A percentile compares a stretch with the other conserved stretches of the same genome.
These are phyloP conservation scores for Leptinotarsa rubiginosa DNA, from an alignment of 2,888 invertebrate genomes.

Conservation along the genomic window DNA sequence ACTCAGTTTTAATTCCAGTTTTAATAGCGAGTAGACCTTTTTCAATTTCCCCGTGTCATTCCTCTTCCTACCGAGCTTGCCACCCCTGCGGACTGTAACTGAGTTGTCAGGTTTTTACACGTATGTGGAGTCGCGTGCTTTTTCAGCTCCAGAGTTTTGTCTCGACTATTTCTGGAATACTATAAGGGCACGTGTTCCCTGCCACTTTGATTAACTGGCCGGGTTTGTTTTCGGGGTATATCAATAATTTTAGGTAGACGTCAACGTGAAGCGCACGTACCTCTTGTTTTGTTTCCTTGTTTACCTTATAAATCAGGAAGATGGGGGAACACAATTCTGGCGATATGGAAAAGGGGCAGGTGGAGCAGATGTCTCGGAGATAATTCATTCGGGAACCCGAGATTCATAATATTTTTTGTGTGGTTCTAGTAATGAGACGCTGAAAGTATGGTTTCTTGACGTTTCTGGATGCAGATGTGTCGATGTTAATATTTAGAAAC, in stretches of 20 bases:
- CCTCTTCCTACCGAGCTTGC: background rate
- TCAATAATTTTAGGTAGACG: slow-evolving; percentile 52
- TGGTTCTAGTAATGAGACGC: background rate
- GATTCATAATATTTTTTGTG: slow-evolving; percentile 29
- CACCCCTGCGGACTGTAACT: slow-evolving; percentile 17
- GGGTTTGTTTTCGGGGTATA: slow-evolving; percentile 58
- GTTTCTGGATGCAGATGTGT: background rate
- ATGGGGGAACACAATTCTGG: slow-evolving; percentile 32
- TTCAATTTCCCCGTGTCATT: slow-evolving; percentile 18
- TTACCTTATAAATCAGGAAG: slow-evolving; percentile 46
- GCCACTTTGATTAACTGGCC: slow-evolving; percentile 53
- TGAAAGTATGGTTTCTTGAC: background rate
- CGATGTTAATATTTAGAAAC: too few species aligned
- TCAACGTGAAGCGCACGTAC: slow-evolving; percentile 44
- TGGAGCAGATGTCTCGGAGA: slow-evolving; percentile 35
- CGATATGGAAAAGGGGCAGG: slow-evolving; percentile 31
- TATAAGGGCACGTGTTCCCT: slow-evolving; percentile 49
- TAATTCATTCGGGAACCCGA: slow-evolving; percentile 33
- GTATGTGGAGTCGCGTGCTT: slow-evolving; percentile 56
- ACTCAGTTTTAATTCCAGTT: background rate
- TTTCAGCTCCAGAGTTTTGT: slow-evolving; percentile 54
- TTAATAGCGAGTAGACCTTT: background rate
- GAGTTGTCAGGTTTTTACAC: slow-evolving; percentile 49
- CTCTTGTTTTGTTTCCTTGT: slow-evolving; percentile 44
- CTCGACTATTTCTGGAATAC: slow-evolving; percentile 57